Evolutionary conservation across 2,888 invertebrate species (phyloP), one percentile per base, ranked within the genome.

Genomic region (Pollenia angustigena): DNA sequence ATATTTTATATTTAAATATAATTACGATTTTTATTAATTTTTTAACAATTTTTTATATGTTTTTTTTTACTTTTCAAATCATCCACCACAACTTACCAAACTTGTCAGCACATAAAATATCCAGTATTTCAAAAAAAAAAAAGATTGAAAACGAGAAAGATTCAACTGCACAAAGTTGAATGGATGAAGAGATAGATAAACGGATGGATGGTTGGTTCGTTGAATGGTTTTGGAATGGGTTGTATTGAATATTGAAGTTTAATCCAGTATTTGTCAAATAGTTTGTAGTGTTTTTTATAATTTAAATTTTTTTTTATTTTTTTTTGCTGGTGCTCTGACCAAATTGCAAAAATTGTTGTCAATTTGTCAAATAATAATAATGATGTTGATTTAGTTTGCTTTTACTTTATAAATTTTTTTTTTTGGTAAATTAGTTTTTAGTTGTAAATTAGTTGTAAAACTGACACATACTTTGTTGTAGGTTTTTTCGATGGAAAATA

Each of bases 71-170:
- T 32, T 58, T 50, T 52, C 42, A 52, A 80, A 80, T 23, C 50
- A 71, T 62, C 16, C 18, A 68, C n/a, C 14, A 80, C 44, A 75
- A 81, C 87, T 81, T 81, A 84, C 87, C 87, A 87, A 85, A 81
- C 87, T 85, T 85, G 87, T 87, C 84, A 81, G 81, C 86, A 80
- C 64, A 86, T 85, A 85, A 79, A 79, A 71, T 64, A 62, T 71
- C 62, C 48, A 83, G 42, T 68, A 75, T 56, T 62, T 6, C 32
- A 32, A 32, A 23, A 23, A 23, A 23, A 40, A 68, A 64, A 56
- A 54, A 60, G 69, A 54, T 46, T 58, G 16, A 50, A 72, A 62
- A 64, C 52, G n/a, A 71, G 44, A 69, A 81, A 81, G 40, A 72
- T 64, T 81, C 72, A 46, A 46, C 12, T 44, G 40, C 40, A 48